A percentile compares a stretch with the other conserved stretches of the same genome.
phyloP scores from a whole-genome alignment of 2,797 vertebrate species.

The Takifugu ocellatus region DNA sequence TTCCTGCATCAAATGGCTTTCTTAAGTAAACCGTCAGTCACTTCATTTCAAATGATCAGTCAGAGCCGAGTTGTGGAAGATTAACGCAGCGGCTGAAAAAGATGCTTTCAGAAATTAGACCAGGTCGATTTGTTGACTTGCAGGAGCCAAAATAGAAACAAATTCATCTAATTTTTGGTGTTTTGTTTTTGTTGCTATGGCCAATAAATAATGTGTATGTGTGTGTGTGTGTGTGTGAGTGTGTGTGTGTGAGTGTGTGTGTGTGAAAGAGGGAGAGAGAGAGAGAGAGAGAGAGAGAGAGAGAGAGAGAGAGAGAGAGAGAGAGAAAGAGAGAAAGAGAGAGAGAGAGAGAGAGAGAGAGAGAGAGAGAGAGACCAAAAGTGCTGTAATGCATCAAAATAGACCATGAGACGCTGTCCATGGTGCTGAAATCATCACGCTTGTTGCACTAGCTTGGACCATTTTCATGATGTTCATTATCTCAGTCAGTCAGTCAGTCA shows the following conservation, averaged over 20 bases:
- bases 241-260: conserved; percentile 8
- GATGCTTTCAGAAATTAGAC: too few relatives aligned
- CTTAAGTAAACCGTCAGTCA: too few relatives aligned
- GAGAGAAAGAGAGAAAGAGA: too few relatives aligned
- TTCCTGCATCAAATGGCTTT: too few relatives aligned
- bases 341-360: conserved; percentile 2
- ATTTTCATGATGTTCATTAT: conserved; percentile 33
- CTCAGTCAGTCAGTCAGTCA: too few relatives aligned
- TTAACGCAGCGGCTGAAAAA: not conserved
- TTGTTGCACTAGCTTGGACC: conserved; percentile 24
- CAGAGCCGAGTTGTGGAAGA: conserved; percentile 14
- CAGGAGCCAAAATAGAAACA: too few relatives aligned
- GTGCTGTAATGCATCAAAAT: conserved; percentile 27
- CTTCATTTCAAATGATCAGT: not conserved
- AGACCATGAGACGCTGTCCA: conserved; percentile 54
- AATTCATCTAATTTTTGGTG: not conserved
- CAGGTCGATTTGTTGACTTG: too few relatives aligned
- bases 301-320: conserved; percentile 26
- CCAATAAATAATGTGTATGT: conserved; percentile 33
- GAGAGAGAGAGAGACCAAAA: conserved; percentile 40
- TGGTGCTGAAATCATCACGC: conserved; percentile 63
- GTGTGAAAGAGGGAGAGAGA: conserved; percentile 4
- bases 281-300: too few relatives aligned
- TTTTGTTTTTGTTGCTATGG: conserved; percentile 1
- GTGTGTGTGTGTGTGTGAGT: conserved; percentile 3